Conservation (phyloP, 2,888 invertebrate genomes). For the Eupithecia subumbrata region DNA sequence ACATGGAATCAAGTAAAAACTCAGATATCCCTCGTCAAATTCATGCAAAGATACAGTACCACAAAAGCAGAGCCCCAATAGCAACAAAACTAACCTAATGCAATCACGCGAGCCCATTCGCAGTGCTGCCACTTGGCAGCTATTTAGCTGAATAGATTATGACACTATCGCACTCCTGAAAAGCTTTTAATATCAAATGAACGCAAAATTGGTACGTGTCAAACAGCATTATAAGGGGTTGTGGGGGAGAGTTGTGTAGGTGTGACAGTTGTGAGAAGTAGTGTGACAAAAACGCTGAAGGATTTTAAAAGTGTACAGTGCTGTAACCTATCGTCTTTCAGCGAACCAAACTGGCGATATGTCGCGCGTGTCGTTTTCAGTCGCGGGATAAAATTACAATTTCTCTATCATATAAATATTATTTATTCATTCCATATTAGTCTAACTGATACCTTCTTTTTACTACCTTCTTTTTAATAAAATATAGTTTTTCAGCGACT, state of each 20-base stretch:
- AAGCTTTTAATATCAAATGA: conserved; percentile 84
- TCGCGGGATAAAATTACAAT: no score
- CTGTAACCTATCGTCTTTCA: no score
- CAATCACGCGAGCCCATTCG: conserved; percentile 24
- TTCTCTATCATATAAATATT: no score
- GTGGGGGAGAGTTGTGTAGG: conserved; percentile 39
- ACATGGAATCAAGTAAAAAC: background rate
- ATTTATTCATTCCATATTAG: no score
- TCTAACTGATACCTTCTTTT: no score
- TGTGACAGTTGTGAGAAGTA: conserved; percentile 23
- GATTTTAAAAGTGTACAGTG: no score
- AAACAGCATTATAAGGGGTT: conserved; percentile 77
- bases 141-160: conserved; percentile 61
- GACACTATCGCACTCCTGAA: conserved; percentile 62
- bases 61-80: conserved; percentile 14
- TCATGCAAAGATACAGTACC: background rate
- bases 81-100: conserved; percentile 16
- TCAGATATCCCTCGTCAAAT: background rate
- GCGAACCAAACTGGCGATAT: no score
- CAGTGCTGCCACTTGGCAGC: conserved; percentile 33
- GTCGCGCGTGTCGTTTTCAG: no score
- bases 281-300: conserved; percentile 21
- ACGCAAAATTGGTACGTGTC: conserved; percentile 82
- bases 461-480: no score
- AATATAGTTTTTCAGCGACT: no score